Conservation (phyloP, 2,797 vertebrate genomes). For the Lithobates pipiens region DNA sequence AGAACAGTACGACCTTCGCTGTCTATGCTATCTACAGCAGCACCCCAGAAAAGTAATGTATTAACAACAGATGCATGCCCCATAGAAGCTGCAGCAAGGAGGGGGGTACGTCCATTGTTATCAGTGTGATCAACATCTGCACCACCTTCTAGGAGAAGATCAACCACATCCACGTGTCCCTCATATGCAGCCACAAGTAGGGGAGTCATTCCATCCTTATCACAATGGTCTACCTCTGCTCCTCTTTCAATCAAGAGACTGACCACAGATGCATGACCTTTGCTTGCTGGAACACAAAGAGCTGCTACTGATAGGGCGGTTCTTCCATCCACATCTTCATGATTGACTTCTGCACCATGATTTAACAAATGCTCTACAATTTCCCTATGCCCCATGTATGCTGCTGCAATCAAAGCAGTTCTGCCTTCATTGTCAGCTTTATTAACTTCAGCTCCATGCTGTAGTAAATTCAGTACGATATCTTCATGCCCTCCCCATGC, state of each 20-base stretch:
- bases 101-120: constrained; percentile 93
- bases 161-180: constrained; percentile 96
- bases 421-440: constrained; percentile 97
- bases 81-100: constrained; percentile 98
- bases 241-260: constrained; percentile 94
- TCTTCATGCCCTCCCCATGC: constrained; percentile 98
- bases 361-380: constrained; percentile 96
- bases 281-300: constrained; percentile 95
- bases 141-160: constrained; percentile 94
- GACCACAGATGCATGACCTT: constrained; percentile 94
- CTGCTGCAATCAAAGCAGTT: constrained; percentile 94
- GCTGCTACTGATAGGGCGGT: constrained; percentile 95
- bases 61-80: constrained; percentile 96
- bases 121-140: constrained; percentile 97
- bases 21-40: constrained; percentile 96
- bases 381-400: constrained; percentile 97
- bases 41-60: constrained; percentile 95
- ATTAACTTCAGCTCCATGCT: constrained; percentile 95
- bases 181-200: constrained; percentile 97
- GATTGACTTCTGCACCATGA: constrained; percentile 93
- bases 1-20: constrained; percentile 96
- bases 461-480: constrained; percentile 94
- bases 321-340: constrained; percentile 94
- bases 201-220: constrained; percentile 98
- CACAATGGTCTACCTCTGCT: constrained; percentile 95